Base-by-base conservation (phyloP, 1,140 invertebrate species). In the Drosophila gunungcola region DNA sequence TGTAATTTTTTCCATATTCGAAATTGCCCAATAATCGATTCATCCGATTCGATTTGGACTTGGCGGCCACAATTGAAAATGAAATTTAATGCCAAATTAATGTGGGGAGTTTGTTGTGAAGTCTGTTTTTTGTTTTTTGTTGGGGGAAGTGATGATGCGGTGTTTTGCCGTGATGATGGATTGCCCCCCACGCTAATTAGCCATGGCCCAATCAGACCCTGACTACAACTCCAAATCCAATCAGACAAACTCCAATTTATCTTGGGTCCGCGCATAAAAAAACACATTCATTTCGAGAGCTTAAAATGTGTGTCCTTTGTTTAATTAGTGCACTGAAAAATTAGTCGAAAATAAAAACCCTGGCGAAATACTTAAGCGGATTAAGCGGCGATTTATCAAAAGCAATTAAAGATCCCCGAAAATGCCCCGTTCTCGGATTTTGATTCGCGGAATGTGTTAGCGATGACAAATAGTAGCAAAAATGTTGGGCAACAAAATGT, bases 381-480 rank as follows among this genome's bases (percentile, higher is more conserved):
- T 88, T 88, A 88, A 67, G 84, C 80, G 84, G 84, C 84, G 84
- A 88, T 88, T 88, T 88, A 88, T 88, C 84, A 88, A 88, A 88
- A 73, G 80, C 84, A 88, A 88, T 88, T 88, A 88, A 88, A 89
- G 84, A 80, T 74, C 67, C 70, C 73, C 54, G 46, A 63, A 64
- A 72, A 68, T 74, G 61, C 69, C 51, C 61, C 60, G 36, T 69
- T 78, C 41, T 73, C 46, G 51, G 45, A 55, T 73, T 46, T 67
- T 53, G 58, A 65, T 88, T 88, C 84, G 84, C 57, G 84, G 84
- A 84, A 88, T 88, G 84, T 79, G 70, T 64, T 55, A 69, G 58
- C 67, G 84, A 88, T 88, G 84, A 88, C 84, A 88, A 88, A 88
- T 88, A 89, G 84, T 88, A 84, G 84, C 84, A 89, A 88, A 88